These are phyloP conservation scores for Phycodurus eques DNA, from an alignment of 2,113 vertebrate species.

Conservation along the genomic window DNA sequence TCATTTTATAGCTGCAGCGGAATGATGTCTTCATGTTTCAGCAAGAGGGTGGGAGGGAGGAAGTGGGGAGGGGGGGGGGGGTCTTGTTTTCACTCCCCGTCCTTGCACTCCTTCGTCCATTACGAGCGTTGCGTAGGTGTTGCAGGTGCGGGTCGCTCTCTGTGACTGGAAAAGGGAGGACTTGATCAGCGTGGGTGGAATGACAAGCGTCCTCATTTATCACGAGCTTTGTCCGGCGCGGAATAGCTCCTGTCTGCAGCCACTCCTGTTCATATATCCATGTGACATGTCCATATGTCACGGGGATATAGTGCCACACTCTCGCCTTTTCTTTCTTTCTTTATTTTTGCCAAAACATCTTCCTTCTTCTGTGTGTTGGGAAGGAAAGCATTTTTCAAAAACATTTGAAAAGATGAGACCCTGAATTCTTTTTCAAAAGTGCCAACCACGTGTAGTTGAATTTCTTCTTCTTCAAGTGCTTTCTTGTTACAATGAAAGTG, in stretches of 20 bases:
- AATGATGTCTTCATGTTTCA: conserved; percentile 59
- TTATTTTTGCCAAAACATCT: conserved; percentile 51
- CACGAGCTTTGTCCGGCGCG: conserved; percentile 63
- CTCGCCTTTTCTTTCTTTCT: conserved; percentile 24
- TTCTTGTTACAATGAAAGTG: not conserved
- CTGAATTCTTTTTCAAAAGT: not conserved
- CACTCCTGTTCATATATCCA: conserved; percentile 60
- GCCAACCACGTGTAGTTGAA: too few species aligned
- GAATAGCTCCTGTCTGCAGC: conserved; percentile 63
- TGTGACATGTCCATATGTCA: conserved; percentile 67
- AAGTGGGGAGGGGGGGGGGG: not conserved
- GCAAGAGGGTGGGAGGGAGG: conserved; percentile 13
- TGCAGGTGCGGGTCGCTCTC: conserved; percentile 31
- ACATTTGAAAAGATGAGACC: not conserved
- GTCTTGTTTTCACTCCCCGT: conserved; percentile 31
- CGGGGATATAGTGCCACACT: conserved; percentile 50
- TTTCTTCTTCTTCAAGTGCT: not conserved
- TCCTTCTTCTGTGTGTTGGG: conserved; percentile 47
- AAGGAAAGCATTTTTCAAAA: conserved; percentile 24
- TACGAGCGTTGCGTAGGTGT: conserved; percentile 26
- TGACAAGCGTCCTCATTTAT: conserved; percentile 50
- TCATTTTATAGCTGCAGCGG: conserved; percentile 57
- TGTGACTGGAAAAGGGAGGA: conserved; percentile 39
- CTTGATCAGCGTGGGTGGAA: conserved; percentile 60
- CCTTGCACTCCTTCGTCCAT: conserved; percentile 38